Conservation (phyloP, 2,888 invertebrate species). For the Hirtodrosophila alboralis region DNA sequence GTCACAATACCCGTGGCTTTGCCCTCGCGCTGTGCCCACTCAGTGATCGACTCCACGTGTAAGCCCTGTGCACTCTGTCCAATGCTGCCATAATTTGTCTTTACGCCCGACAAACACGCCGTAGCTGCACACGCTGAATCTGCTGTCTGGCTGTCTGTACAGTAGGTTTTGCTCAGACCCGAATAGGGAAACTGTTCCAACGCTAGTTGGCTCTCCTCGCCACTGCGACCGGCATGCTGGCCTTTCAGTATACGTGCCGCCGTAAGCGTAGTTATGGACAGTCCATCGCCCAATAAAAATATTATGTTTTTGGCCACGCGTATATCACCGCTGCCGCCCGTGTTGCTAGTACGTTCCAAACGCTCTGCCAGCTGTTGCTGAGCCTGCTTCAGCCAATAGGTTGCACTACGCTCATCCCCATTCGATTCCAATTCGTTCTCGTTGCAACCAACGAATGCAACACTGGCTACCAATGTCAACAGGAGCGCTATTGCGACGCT, state of each 20-base stretch:
- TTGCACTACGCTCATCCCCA: slow-evolving; percentile 46
- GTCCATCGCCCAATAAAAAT: slow-evolving; percentile 86
- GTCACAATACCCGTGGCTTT: slow-evolving; percentile 89
- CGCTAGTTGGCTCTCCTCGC: slow-evolving; percentile 86
- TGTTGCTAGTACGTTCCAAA: slow-evolving; percentile 27
- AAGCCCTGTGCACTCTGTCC: slow-evolving; percentile 89
- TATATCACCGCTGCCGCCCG: slow-evolving; percentile 22
- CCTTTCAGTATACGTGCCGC: slow-evolving; percentile 88
- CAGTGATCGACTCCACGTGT: slow-evolving; percentile 87
- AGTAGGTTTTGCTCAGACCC: slow-evolving; percentile 86
- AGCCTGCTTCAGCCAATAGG: slow-evolving; percentile 65
- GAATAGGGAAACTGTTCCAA: slow-evolving; percentile 88
- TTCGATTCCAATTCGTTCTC: slow-evolving; percentile 4
- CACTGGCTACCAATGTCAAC: slow-evolving; percentile 1
- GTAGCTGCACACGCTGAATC: slow-evolving; percentile 88
- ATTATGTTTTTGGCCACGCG: slow-evolving; percentile 79
- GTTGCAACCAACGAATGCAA: slow-evolving; percentile 15
- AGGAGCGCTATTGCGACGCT: slow-evolving; percentile 4
- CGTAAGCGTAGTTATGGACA: slow-evolving; percentile 88
- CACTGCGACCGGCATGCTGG: slow-evolving; percentile 85
- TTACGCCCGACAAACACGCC: slow-evolving; percentile 86
- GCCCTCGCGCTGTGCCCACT: slow-evolving; percentile 87
- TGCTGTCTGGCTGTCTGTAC: slow-evolving; percentile 84
- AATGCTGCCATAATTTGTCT: slow-evolving; percentile 88
- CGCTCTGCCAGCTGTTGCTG: slow-evolving; percentile 58